Base-by-base conservation (phyloP, 1,140 invertebrate genomes). In the Stegodyphus dumicola region DNA sequence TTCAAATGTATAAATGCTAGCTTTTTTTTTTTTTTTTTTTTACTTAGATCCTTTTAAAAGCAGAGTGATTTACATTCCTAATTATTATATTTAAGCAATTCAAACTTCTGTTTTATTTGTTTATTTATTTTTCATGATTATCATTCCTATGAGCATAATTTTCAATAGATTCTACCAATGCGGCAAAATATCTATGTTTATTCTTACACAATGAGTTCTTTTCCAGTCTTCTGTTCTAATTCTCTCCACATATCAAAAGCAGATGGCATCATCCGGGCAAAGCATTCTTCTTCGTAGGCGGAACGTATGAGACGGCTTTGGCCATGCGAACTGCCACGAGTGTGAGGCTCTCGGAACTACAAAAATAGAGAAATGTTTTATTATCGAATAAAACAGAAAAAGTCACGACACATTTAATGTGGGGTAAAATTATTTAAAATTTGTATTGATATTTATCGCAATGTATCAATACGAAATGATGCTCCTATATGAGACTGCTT, bases 261-360 rank as follows among this genome's bases (percentile, higher is more conserved):
- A 17, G 74, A n/a, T 0, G 75, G 67, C 85, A 86, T 86, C 69
- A 86, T 78, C 51, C 53, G 56, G 3, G 54, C 56, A 33, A 86
- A 86, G 53, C 54, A 78, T 5, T 17, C 15, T 3, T 86, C 76
- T 6, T 7, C n/a, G 49, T 86, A 86, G 17, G 54, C 15, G 0
- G 69, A 65, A 2, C 85, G 76, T 51, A 78, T 86, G 11, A 86
- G 11, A 0, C 85, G 75, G 13, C 7, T 78, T 17, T 78, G 51
- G 6, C 84, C 84, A 15, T 79, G 76, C 13, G 85, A 86, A 18
- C 85, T 86, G n/a, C 85, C 84, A 0, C 76, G 53, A 33, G 76
- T 78, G 54, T 86, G 66, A 9, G 69, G 70, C 5, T 76, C 56
- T 5, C n/a, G 15, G 52, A 86, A 86, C 85, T 86, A 18, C 4